Base-by-base conservation (phyloP, 2,113 vertebrate genomes). In the Acanthochromis polyacanthus region DNA sequence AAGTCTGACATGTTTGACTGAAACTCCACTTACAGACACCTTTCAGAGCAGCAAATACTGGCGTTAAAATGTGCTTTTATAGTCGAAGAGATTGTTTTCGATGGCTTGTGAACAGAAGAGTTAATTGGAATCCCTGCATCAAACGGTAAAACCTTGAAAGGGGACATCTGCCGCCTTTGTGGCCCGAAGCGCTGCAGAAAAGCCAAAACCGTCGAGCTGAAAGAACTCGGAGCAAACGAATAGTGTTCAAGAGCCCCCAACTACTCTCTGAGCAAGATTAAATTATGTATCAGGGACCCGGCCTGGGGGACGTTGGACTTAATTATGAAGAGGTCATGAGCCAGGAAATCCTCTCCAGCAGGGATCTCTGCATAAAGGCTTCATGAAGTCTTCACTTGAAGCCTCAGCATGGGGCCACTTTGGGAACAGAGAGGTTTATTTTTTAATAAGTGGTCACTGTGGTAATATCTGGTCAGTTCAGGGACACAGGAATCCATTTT, bases 281-380 rank as follows among this genome's bases (percentile, higher is more conserved):
- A 55, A 77, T 75, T 2, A 75, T 71, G 48, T 9, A 53, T 53
- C 1, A 43, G 9, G n/a, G 28, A 67, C 20, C 15, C 23, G 48
- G 55, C 71, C 28, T 0, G 0, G 0, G 51, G 62, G 68, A 40
- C 25, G 36, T 36, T 62, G 50, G 56, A 75, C 50, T 55, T 64
- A 64, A 85, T 68, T 72, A 25, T 28, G 14, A 28, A 51, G 17
- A 10, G 30, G 46, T 4, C 59, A 15, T 43, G 40, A 43, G 14
- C 40, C 40, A 43, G 40, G 14, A 62, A 55, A 55, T 30, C 30
- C 16, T 38, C 0, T 28, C 25, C 28, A 25, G 40, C 60, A 61
- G 74, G 40, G 17, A 23, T 50, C 17, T 73, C 17, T 40, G 20
- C 51, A 58, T 56, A 4, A 53, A 48, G 22, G 8, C 4, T 36